A percentile compares a stretch with the other conserved stretches of the same genome.
Evolutionary conservation across 2,888 invertebrate genomes (phyloP).

Genomic region (Anaspis maculata): DNA sequence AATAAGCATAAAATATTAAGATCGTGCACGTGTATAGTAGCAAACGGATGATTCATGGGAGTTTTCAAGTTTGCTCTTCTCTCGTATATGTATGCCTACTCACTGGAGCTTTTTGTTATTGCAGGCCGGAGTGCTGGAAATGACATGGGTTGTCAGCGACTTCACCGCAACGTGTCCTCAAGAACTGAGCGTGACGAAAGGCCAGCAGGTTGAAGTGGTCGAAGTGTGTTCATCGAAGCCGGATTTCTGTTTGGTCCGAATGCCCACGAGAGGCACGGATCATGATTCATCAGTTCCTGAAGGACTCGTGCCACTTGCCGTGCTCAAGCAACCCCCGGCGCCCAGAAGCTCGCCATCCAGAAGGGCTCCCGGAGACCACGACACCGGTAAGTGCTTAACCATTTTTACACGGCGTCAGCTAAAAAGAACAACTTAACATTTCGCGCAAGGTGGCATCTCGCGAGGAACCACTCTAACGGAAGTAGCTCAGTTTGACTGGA

Average conservation of each 20-base stretch:
- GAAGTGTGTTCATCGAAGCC: conserved; percentile 63
- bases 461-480: no score
- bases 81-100: no score
- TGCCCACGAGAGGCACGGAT: conserved; percentile 46
- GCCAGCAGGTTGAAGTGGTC: conserved; percentile 89
- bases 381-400: conserved; percentile 36
- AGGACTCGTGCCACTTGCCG: conserved; percentile 72
- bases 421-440: no score
- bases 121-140: conserved; percentile 72
- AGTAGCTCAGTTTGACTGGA: no score
- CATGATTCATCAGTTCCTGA: conserved; percentile 53
- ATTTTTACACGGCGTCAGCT: no score
- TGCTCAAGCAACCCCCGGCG: conserved; percentile 68
- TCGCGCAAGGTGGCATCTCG: no score
- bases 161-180: conserved; percentile 68
- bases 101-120: conserved; percentile 30
- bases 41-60: no score
- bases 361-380: conserved; percentile 37
- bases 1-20: no score
- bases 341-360: conserved; percentile 50
- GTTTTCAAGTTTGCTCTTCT: no score
- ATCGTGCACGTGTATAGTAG: no score
- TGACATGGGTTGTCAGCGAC: conserved; percentile 88
- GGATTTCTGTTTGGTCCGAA: conserved; percentile 65
- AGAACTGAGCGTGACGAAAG: conserved; percentile 78